phyloP scores from a whole-genome alignment of 2,888 invertebrate species.

The Epsilonema sp. region DNA sequence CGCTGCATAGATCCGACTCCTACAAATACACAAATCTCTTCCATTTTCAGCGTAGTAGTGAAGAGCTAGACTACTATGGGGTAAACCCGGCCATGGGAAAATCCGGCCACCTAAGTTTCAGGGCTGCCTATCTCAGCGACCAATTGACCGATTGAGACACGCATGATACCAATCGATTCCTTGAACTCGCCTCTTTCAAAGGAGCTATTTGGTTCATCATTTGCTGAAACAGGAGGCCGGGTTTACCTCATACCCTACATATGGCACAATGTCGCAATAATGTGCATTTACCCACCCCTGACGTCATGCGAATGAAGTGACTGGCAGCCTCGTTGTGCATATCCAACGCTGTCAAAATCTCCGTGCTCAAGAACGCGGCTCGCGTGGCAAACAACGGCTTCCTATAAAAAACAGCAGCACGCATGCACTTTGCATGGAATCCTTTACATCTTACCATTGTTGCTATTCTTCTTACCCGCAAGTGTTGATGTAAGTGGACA shows the following conservation, averaged over 20 bases:
- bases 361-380: conserved; percentile 66
- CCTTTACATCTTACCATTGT: too few species aligned
- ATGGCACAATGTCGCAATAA: not conserved
- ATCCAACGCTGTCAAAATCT: conserved; percentile 57
- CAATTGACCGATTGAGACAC: too few species aligned
- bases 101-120: too few species aligned
- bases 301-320: conserved; percentile 74
- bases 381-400: conserved; percentile 77
- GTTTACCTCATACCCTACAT: too few species aligned
- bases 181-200: too few species aligned
- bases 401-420: conserved; percentile 36
- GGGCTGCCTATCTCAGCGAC: too few species aligned
- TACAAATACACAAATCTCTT: conserved; percentile 15
- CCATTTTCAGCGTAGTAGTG: too few species aligned
- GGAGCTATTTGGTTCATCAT: too few species aligned
- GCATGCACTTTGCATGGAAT: too few species aligned
- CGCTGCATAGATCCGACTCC: conserved; percentile 86
- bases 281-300: not conserved
- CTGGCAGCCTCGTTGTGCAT: conserved; percentile 78
- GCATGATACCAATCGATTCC: too few species aligned
- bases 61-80: not conserved
- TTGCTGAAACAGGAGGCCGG: conserved; percentile 28
- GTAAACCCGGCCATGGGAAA: too few species aligned
- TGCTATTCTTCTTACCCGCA: conserved; percentile 60
- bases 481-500: conserved; percentile 65